Evolutionary conservation across 1,140 invertebrate genomes (phyloP).

Genomic region (Hydropsyche tenuis): DNA sequence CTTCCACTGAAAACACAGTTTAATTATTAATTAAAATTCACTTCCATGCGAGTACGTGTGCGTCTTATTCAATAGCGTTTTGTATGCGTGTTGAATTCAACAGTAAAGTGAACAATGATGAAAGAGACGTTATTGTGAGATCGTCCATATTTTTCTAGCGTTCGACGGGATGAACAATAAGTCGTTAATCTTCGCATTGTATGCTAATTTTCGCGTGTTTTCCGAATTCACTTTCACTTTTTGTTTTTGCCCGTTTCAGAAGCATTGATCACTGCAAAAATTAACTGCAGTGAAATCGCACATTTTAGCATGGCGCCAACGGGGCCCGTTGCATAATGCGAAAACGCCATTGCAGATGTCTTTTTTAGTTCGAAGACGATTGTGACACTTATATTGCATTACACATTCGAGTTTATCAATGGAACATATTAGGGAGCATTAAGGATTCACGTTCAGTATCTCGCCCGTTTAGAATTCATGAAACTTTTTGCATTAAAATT

Average conservation of each 20-base stretch:
- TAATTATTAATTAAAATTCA: no score
- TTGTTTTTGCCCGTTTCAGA: neutral
- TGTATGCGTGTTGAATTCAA: no score
- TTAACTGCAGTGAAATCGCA: neutral
- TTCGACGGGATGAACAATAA: slow-evolving; percentile 17
- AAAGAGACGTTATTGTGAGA: neutral
- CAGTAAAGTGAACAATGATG: no score
- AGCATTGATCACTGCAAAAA: neutral
- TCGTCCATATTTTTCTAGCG: neutral
- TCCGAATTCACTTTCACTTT: slow-evolving; percentile 13
- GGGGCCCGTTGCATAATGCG: neutral
- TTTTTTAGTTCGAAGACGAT: neutral
- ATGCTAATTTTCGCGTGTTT: slow-evolving; percentile 20
- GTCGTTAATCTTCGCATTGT: slow-evolving; percentile 16
- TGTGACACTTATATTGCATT: no score
- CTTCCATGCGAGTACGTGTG: no score
- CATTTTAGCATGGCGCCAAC: neutral
- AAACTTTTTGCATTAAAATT: no score
- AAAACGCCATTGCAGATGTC: slow-evolving; percentile 7
- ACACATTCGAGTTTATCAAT: neutral
- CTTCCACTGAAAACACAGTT: no score
- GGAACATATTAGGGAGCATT: no score
- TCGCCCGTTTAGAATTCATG: no score
- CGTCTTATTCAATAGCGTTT: no score
- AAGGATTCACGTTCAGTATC: no score